phyloP scores from a whole-genome alignment of 2,797 vertebrate species.

The Taenioides sp. region DNA sequence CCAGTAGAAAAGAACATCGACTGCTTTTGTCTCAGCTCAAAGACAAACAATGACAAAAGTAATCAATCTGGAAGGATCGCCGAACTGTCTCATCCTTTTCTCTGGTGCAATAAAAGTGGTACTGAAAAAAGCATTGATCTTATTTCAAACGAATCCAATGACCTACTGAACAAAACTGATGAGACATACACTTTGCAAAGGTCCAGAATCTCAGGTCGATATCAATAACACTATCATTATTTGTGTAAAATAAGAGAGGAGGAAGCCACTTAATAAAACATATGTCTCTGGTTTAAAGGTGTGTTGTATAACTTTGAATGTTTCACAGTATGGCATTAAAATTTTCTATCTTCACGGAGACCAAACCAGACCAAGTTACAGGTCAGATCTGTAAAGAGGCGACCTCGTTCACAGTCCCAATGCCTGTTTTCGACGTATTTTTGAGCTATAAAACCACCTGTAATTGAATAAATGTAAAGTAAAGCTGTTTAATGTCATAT shows the following conservation, averaged over 20 bases:
- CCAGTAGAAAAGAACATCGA: conserved; percentile 15
- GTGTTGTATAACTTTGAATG: too few relatives aligned
- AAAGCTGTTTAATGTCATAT: too few relatives aligned
- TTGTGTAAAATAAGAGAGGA: background rate
- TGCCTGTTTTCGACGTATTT: too few relatives aligned
- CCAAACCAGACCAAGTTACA: too few relatives aligned
- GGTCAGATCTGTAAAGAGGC: too few relatives aligned
- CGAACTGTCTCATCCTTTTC: conserved; percentile 1
- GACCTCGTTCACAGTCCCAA: too few relatives aligned
- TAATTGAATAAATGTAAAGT: too few relatives aligned
- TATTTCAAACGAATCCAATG: conserved; percentile 8
- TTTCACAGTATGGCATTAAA: too few relatives aligned
- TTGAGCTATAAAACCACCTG: too few relatives aligned
- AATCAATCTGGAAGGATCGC: conserved; percentile 32
- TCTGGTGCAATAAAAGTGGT: background rate
- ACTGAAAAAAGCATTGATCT: conserved; percentile 9
- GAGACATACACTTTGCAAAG: background rate
- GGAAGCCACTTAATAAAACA: background rate
- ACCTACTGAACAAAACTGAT: conserved; percentile 7
- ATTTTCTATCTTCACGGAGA: too few relatives aligned
- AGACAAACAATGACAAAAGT: conserved; percentile 37
- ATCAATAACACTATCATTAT: conserved; percentile 3
- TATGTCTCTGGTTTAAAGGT: too few relatives aligned
- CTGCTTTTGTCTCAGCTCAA: conserved; percentile 22
- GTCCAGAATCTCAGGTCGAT: background rate